Evolutionary conservation across 2,888 invertebrate genomes (phyloP), one percentile per base, ranked within the genome.

Genomic region (Pseudococcus viburni): DNA sequence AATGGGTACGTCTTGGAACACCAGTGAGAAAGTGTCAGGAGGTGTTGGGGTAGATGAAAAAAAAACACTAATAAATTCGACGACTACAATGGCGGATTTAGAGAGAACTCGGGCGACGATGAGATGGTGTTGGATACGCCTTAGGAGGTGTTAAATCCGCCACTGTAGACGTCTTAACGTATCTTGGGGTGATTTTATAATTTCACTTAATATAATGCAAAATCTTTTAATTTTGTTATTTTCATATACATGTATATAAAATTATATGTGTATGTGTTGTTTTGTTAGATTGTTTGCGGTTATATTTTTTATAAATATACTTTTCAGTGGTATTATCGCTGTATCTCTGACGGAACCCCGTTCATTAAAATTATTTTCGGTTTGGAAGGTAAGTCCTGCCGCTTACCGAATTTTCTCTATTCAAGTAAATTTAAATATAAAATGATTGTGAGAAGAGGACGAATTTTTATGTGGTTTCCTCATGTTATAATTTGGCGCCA

Each of bases 261-360:
- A 73, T 73, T 73, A 73, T 73, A 73, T 73, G 73, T 73, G 73
- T 73, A 73, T 73, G 73, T 73, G 73, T 73, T 73, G 73, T 73
- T 73, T 73, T 73, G 73, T 73, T 73, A 73, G 73, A 73, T 73
- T 73, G 73, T 73, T 73, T 73, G 73, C 73, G 73, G 73, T 73
- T 73, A 73, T 73, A 73, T 73, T 73, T 85, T 85, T 51, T 85
- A 39, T 85, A 85, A 85, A 85, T 85, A 55, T 85, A 85, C 85
- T 85, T 85, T 85, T 85, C 85, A 85, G 85, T 55, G 85, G 59
- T 55, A 85, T 85, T 85, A 51, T 55, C 59, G 51, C 85, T 55
- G 85, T 85, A 55, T 85, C 48, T 85, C 48, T 85, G 85, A 85
- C 85, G 85, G 85, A 85, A 51, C 55, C 51, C 59, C 59, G 55